A percentile compares a stretch with the other conserved stretches of the same genome.
Evolutionary conservation across 2,888 invertebrate species (phyloP).

Genomic region (Lithosia quadra): DNA sequence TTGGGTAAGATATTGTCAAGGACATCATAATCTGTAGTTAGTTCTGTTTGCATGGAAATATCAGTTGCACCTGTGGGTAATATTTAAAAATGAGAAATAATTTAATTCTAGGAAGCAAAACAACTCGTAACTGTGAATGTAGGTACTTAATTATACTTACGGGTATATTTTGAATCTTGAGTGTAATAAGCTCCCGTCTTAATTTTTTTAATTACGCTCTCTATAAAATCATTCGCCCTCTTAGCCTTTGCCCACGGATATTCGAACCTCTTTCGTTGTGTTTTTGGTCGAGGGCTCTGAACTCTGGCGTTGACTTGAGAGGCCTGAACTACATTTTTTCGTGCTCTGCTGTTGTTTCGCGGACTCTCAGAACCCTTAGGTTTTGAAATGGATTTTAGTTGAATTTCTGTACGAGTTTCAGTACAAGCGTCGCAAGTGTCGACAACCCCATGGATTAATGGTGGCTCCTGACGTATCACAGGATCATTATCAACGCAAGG

Average conservation of each 20-base stretch:
- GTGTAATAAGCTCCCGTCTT: constrained; percentile 73
- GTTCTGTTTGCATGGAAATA: constrained; percentile 59
- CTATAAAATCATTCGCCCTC: constrained; percentile 76
- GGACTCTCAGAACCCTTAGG: not conserved
- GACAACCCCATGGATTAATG: constrained; percentile 6
- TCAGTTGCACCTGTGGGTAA: constrained; percentile 47
- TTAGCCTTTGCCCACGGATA: constrained; percentile 69
- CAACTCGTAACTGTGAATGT: not conserved
- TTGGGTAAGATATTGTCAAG: constrained; percentile 26
- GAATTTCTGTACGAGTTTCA: constrained; percentile 12
- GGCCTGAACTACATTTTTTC: constrained; percentile 9
- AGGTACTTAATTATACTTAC: constrained; percentile 9
- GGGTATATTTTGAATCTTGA: constrained; percentile 45
- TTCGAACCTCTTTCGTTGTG: constrained; percentile 15
- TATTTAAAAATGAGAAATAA: not conserved
- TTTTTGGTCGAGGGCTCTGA: constrained; percentile 17
- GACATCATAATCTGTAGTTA: constrained; percentile 18
- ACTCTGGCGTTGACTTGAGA: not conserved
- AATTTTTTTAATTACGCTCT: constrained; percentile 76
- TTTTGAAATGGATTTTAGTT: not conserved
- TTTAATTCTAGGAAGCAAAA: not conserved
- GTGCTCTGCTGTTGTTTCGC: not conserved
- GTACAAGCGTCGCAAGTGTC: constrained; percentile 32
- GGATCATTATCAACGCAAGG: constrained; percentile 1
- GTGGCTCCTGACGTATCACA: not conserved